Percentiles rank a stretch among this genome's conserved stretches.
These are phyloP conservation scores for Pungitius pungitius DNA, from an alignment of 2,113 vertebrate species.

Conservation along the genomic window DNA sequence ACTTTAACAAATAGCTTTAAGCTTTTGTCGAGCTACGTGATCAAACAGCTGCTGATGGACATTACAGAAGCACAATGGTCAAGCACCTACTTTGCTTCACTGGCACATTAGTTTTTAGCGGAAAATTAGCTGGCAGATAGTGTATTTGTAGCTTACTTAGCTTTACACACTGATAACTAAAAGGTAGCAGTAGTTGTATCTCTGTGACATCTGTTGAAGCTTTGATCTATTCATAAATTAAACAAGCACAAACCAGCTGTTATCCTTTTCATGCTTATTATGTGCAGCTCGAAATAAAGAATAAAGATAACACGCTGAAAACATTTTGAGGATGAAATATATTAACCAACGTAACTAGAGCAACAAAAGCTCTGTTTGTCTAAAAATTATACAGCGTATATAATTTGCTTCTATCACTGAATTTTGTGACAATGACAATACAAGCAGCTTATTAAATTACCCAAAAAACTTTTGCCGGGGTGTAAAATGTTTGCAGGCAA, in stretches of 20 bases:
- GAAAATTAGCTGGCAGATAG: background rate
- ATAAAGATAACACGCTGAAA: background rate
- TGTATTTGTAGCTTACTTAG: background rate
- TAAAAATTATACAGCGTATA: too few relatives aligned
- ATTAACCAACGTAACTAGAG: background rate
- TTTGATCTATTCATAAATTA: background rate
- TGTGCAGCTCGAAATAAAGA: background rate
- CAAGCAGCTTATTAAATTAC: too few relatives aligned
- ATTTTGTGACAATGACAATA: too few relatives aligned
- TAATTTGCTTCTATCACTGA: background rate
- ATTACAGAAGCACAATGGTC: background rate
- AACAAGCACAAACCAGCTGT: background rate
- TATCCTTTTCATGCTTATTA: background rate
- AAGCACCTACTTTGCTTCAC: background rate
- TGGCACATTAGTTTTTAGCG: background rate
- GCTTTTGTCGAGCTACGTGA: background rate
- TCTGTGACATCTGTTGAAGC: too few relatives aligned
- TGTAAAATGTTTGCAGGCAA: too few relatives aligned
- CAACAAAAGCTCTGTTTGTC: background rate
- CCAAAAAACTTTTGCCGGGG: too few relatives aligned
- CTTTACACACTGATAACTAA: background rate
- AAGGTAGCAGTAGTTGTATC: background rate
- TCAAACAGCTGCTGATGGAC: background rate
- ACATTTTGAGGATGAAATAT: background rate
- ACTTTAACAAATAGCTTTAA: background rate